Evolutionary conservation across 2,888 invertebrate genomes (phyloP).

Genomic region (Pollenia labialis): DNA sequence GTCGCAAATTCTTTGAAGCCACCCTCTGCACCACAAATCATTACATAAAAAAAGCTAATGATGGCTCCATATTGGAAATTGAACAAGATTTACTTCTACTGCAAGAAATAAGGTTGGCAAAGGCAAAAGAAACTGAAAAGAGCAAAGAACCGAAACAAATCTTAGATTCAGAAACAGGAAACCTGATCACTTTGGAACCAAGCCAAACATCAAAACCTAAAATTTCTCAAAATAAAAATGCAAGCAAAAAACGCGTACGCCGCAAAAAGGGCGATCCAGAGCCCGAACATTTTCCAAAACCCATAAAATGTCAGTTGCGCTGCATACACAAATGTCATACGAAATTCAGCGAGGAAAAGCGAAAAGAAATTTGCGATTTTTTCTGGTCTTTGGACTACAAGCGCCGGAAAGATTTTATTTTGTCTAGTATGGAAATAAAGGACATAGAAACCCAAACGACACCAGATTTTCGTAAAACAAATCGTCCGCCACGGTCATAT

Average conservation of each 20-base stretch:
- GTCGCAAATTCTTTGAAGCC: constrained; percentile 69
- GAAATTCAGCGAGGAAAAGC: constrained; percentile 73
- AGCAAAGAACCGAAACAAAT: constrained; percentile 49
- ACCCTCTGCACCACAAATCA: constrained; percentile 69
- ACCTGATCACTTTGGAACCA: constrained; percentile 48
- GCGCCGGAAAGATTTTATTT: constrained; percentile 74
- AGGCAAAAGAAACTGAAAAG: constrained; percentile 30
- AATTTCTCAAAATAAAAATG: constrained; percentile 10
- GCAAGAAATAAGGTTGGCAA: constrained; percentile 26
- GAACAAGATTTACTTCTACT: constrained; percentile 49
- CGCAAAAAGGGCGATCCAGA: constrained; percentile 65
- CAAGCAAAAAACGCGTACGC: constrained; percentile 29
- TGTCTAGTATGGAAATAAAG: constrained; percentile 73
- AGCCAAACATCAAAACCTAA: constrained; percentile 40
- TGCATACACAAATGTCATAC: constrained; percentile 74
- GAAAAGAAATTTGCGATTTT: constrained; percentile 72
- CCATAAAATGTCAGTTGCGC: constrained; percentile 67
- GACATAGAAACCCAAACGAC: constrained; percentile 69
- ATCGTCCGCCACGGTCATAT: constrained; percentile 72
- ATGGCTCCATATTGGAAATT: constrained; percentile 65
- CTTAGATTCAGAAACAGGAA: constrained; percentile 62
- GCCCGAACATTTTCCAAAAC: constrained; percentile 71
- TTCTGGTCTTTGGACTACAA: constrained; percentile 75
- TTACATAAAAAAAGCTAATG: constrained; percentile 70
- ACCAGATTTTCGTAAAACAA: constrained; percentile 72